Base-by-base conservation (phyloP, 2,797 vertebrate species). In the Lepilemur septentrionalis region DNA sequence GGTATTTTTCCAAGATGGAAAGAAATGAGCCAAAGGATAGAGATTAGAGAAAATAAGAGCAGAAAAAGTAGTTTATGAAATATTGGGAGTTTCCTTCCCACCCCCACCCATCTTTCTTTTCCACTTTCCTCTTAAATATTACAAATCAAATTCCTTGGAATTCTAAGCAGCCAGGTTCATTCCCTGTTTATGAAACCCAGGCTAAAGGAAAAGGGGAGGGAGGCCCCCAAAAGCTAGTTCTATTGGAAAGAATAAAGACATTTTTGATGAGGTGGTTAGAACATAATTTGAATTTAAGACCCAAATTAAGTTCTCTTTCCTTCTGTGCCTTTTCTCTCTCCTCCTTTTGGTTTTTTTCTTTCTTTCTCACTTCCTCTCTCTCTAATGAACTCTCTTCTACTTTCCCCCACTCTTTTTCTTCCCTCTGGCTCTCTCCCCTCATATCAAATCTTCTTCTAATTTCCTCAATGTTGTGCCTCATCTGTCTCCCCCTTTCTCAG, bases 401-500 rank as follows among this genome's bases (percentile, higher is more conserved):
- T 70, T 90, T n/a, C 13, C 38, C 20, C 43, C 14, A 17, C 23
- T 76, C 7, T 35, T 69, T n/a, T 73, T 75, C 57, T 63, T 48
- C 23, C 41, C 22, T 43, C 83, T 32, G 17, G n/a, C 55, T 79
- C 38, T 91, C 46, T 76, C 35, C 30, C 52, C n/a, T 63, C 35
- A 9, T 41, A 80, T 61, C 65, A 93, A 89, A 91, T 55, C 79
- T 75, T 76, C 76, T 61, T 82, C 70, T 69, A 41, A 73, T 69
- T 84, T 93, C 95, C 80, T 92, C 86, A 63, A 81, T n/a, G 63
- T 72, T 67, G 55, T 83, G 41, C 79, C 55, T 91, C 84, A 52
- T 89, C 96, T 94, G 32, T 85, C 82, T 96, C 69, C 85, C 96
- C 91, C 10, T 96, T 97, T 97, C 97, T 97, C 96, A 97, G 96